Percentiles rank a stretch among this genome's conserved stretches.
These are phyloP conservation scores for Tupiocoris notatus DNA, from an alignment of 2,888 invertebrate species.

Conservation along the genomic window DNA sequence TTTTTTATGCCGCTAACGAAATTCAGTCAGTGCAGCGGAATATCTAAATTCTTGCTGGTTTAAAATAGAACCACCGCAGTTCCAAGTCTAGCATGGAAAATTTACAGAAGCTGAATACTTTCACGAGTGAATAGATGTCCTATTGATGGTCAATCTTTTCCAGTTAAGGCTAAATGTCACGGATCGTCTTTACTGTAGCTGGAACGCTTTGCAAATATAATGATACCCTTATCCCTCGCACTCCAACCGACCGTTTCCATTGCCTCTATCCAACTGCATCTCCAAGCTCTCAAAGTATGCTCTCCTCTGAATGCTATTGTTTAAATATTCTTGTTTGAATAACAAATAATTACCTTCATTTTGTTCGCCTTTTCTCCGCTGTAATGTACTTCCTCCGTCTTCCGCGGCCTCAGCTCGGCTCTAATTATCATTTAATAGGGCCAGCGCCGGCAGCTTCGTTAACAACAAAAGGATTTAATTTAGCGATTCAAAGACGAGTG, in stretches of 20 bases:
- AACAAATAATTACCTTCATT: conserved; percentile 22
- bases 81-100: too few relatives aligned
- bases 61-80: too few relatives aligned
- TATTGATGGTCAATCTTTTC: too few relatives aligned
- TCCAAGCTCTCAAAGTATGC: not conserved
- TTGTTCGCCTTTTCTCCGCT: not conserved
- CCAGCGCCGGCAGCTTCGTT: not conserved
- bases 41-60: too few relatives aligned
- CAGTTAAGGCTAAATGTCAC: too few relatives aligned
- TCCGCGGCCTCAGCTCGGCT: not conserved
- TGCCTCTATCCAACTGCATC: not conserved
- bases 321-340: conserved; percentile 29
- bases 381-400: not conserved
- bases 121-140: too few relatives aligned
- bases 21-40: too few relatives aligned
- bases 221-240: not conserved
- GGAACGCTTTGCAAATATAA: conserved; percentile 17
- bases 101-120: too few relatives aligned
- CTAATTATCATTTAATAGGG: not conserved
- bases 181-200: not conserved
- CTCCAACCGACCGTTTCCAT: not conserved
- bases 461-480: not conserved
- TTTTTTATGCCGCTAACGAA: too few relatives aligned
- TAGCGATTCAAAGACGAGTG: not conserved
- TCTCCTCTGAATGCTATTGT: conserved; percentile 3